Percentiles rank a stretch among this genome's conserved stretches.
phyloP scores from a whole-genome alignment of 2,888 invertebrate genomes.

The Mythimna lalbum region DNA sequence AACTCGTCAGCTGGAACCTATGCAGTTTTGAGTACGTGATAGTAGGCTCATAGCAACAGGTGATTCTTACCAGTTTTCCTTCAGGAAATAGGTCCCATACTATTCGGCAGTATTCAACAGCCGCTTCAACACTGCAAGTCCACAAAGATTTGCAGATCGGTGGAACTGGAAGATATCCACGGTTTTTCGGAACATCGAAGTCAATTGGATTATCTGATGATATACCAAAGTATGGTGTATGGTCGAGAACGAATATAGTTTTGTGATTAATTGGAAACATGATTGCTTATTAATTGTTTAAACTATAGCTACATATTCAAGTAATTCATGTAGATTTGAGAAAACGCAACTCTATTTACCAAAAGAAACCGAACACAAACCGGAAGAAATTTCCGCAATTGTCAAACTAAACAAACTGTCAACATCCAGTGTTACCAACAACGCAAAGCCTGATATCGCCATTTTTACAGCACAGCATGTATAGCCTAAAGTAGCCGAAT shows the following conservation, averaged over 20 bases:
- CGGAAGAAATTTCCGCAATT: not conserved
- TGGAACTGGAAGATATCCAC: slow-evolving; percentile 94
- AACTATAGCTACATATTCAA: slow-evolving; percentile 6
- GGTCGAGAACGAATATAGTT: slow-evolving; percentile 98
- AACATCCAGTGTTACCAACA: too few relatives aligned
- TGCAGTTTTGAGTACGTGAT: not conserved
- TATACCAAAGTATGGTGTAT: slow-evolving; percentile 97
- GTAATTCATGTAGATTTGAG: not conserved
- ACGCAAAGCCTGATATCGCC: too few relatives aligned
- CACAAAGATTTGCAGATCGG: slow-evolving; percentile 98
- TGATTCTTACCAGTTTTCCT: slow-evolving; percentile 93
- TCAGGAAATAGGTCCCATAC: slow-evolving; percentile 99
- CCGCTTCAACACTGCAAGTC: slow-evolving; percentile 98
- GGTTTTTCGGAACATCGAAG: slow-evolving; percentile 94
- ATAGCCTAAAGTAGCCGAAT: too few relatives aligned
- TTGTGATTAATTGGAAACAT: slow-evolving; percentile 96
- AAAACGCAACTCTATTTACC: not conserved
- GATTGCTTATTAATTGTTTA: slow-evolving; percentile 56
- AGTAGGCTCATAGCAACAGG: slow-evolving; percentile 33
- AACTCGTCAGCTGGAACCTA: not conserved
- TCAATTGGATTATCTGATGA: slow-evolving; percentile 95
- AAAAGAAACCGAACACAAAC: not conserved
- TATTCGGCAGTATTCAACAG: slow-evolving; percentile 98
- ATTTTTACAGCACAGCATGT: too few relatives aligned
- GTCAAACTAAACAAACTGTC: slow-evolving; percentile 6